A percentile compares a stretch with the other conserved stretches of the same genome.
phyloP scores from a whole-genome alignment of 2,113 vertebrate species.

The Procapra przewalskii region DNA sequence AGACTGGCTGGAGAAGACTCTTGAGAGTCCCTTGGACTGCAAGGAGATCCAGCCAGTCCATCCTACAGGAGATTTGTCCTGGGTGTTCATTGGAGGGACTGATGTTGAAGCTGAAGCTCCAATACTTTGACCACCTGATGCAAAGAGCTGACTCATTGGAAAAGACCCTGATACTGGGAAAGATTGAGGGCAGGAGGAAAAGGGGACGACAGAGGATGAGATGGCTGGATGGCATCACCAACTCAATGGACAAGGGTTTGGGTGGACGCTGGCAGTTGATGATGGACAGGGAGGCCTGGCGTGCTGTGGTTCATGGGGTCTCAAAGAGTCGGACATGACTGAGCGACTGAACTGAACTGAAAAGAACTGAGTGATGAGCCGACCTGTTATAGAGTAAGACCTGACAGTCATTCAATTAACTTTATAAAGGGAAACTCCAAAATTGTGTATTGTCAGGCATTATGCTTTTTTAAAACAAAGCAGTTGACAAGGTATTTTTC shows the following conservation, averaged over 20 bases:
- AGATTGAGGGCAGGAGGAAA: neutral
- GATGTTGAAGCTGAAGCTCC: neutral
- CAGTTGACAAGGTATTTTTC: neutral
- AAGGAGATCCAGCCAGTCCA: neutral
- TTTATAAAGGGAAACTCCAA: neutral
- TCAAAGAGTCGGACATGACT: fast-evolving
- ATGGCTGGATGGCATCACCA: neutral
- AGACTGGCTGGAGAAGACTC: neutral
- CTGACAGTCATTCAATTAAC: neutral
- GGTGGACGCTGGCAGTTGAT: neutral
- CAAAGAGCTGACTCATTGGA: neutral
- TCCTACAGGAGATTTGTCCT: neutral
- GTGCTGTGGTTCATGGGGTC: neutral
- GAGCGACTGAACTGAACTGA: neutral
- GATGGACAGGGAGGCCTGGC: neutral
- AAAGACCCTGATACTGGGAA: neutral
- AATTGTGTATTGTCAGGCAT: neutral
- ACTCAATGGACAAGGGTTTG: neutral
- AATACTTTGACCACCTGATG: neutral
- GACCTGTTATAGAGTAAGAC: neutral
- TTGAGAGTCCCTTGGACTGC: neutral
- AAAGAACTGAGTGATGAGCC: neutral
- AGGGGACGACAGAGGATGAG: neutral
- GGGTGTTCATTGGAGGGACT: neutral
- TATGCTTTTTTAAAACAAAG: neutral